phyloP scores from a whole-genome alignment of 2,113 vertebrate species.

The Irena cyanogastra region DNA sequence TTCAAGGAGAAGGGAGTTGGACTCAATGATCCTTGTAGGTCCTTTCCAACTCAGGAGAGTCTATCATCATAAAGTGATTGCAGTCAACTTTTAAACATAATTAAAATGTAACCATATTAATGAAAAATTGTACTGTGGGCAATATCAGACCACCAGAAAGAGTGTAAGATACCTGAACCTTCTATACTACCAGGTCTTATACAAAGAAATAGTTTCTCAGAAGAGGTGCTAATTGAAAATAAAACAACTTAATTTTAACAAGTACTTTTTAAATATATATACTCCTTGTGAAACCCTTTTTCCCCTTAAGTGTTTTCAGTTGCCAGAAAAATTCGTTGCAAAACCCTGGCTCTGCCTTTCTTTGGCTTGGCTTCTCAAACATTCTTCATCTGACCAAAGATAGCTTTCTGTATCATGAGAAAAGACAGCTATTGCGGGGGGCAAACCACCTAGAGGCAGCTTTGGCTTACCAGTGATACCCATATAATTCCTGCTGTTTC shows the following conservation, averaged over 20 bases:
- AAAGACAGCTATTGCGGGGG: background rate
- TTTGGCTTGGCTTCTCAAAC: background rate
- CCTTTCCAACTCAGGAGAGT: background rate
- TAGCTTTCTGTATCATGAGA: background rate
- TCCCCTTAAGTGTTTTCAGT: background rate
- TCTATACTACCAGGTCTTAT: background rate
- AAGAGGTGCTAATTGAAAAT: background rate
- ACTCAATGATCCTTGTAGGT: background rate
- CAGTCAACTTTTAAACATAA: background rate
- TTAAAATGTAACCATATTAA: background rate
- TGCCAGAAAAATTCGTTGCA: background rate
- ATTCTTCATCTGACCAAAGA: background rate
- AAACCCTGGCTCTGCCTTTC: background rate
- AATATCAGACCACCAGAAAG: background rate
- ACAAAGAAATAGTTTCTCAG: background rate
- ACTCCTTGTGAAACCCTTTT: background rate
- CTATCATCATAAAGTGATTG: background rate
- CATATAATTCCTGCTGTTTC: background rate
- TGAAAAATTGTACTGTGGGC: background rate
- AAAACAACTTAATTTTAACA: background rate
- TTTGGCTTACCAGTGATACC: background rate
- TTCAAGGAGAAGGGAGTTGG: fast-evolving
- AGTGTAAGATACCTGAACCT: background rate
- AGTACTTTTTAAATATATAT: background rate
- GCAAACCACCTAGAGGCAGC: background rate